Conservation (phyloP, 1,140 invertebrate species). For the Oncopeltus fasciatus region DNA sequence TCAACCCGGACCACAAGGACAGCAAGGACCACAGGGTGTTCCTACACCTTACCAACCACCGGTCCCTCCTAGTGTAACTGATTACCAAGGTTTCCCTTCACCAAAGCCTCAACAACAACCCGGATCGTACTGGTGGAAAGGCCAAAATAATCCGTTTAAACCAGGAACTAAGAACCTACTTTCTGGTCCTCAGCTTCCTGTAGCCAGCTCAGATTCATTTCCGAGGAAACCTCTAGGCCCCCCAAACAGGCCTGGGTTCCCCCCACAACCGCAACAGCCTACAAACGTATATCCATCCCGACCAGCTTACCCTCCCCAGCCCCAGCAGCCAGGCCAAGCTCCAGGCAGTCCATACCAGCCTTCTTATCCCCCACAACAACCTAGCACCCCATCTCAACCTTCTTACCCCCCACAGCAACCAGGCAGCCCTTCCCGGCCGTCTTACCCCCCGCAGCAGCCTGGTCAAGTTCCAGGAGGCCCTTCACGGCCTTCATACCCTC, state of each 20-base stretch:
- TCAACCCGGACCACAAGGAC: not conserved
- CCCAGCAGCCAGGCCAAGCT: not conserved
- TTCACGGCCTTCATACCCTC: slow-evolving; percentile 20
- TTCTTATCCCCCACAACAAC: slow-evolving; percentile 22
- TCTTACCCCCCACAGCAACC: slow-evolving; percentile 24
- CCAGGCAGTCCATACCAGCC: not conserved
- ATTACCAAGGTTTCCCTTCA: not conserved
- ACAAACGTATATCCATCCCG: slow-evolving; percentile 14
- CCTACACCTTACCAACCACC: not conserved
- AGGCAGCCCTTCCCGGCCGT: slow-evolving; percentile 20
- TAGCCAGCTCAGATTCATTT: too few relatives aligned
- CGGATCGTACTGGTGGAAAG: too few relatives aligned
- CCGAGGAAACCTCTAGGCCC: too few relatives aligned
- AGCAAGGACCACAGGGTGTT: not conserved
- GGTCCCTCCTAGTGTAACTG: not conserved
- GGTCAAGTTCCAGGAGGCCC: slow-evolving; percentile 24
- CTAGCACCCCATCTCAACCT: slow-evolving; percentile 15
- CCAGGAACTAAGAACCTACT: slow-evolving; percentile 13
- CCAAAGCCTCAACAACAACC: not conserved
- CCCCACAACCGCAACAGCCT: not conserved
- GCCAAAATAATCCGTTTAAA: slow-evolving; percentile 2
- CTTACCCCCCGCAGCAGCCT: slow-evolving; percentile 25
- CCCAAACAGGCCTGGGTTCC: slow-evolving; percentile 20
- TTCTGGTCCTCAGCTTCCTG: too few relatives aligned
- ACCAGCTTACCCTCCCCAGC: slow-evolving; percentile 17